phyloP scores from a whole-genome alignment of 2,888 invertebrate species.

The Trilocha varians region DNA sequence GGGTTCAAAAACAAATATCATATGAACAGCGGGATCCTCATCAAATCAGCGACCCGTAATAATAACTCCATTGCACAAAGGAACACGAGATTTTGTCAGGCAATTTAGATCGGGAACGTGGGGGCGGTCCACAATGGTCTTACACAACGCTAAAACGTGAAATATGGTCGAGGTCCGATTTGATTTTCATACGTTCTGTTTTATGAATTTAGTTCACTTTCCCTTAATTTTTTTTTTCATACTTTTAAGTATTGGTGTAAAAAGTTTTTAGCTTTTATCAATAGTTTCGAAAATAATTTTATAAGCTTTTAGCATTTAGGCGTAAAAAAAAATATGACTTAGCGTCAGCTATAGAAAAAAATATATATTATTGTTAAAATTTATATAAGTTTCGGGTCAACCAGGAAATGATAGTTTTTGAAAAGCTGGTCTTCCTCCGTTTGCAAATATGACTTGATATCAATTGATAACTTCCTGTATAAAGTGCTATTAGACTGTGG shows the following conservation, averaged over 20 bases:
- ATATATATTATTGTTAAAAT: too few species aligned
- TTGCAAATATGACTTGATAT: slow-evolving; percentile 10
- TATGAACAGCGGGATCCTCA: slow-evolving; percentile 29
- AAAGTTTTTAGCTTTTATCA: too few species aligned
- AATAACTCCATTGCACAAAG: slow-evolving; percentile 60
- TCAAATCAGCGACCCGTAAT: slow-evolving; percentile 57
- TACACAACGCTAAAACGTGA: not conserved
- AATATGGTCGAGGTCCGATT: not conserved
- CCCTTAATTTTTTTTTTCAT: too few species aligned
- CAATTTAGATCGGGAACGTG: slow-evolving; percentile 47
- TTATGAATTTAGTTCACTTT: too few species aligned
- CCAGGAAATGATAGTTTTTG: too few species aligned
- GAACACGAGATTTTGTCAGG: slow-evolving; percentile 51
- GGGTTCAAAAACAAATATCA: slow-evolving; percentile 15
- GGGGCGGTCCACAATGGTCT: slow-evolving; percentile 28
- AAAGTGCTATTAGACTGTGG: slow-evolving; percentile 43
- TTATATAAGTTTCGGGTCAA: too few species aligned
- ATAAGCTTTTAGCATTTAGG: too few species aligned
- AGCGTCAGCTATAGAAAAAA: too few species aligned
- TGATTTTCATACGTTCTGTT: not conserved
- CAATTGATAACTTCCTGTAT: slow-evolving; percentile 31
- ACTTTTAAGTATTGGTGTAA: too few species aligned
- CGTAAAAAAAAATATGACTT: too few species aligned
- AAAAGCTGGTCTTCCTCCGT: too few species aligned
- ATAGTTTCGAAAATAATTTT: too few species aligned